Evolutionary conservation across 2,113 vertebrate genomes (phyloP).

Genomic region (Calcarius ornatus): DNA sequence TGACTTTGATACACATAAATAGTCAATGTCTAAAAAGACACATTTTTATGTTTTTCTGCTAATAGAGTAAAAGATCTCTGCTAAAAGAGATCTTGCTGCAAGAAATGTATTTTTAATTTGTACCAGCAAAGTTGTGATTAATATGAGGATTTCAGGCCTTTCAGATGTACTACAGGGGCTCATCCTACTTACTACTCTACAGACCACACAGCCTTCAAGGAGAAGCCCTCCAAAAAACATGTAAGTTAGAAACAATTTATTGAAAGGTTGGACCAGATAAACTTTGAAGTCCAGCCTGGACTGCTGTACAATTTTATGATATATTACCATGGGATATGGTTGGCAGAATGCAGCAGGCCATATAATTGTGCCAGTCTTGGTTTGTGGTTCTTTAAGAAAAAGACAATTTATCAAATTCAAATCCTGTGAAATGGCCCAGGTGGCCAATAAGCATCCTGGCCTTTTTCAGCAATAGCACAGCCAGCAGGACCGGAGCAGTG

Average conservation of each 20-base stretch:
- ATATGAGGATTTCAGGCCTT: background rate
- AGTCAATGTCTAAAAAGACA: background rate
- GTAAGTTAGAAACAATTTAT: background rate
- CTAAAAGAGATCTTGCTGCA: background rate
- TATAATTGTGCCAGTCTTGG: background rate
- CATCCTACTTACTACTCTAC: background rate
- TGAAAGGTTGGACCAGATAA: background rate
- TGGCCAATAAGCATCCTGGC: background rate
- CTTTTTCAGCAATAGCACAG: background rate
- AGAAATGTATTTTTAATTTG: background rate
- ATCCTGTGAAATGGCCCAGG: background rate
- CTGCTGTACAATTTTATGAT: background rate
- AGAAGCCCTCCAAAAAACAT: background rate
- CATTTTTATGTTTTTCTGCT: background rate
- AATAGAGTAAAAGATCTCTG: too few species aligned
- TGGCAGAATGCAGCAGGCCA: background rate
- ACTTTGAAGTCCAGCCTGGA: background rate
- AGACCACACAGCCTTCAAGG: background rate
- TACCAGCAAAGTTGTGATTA: background rate
- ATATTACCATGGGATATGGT: accelerated
- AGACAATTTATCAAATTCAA: background rate
- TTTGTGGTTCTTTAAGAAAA: background rate
- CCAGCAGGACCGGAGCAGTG: background rate
- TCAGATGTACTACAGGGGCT: background rate
- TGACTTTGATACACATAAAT: background rate